Base-by-base conservation (phyloP, 2,888 invertebrate species). In the Machimus atricapillus region DNA sequence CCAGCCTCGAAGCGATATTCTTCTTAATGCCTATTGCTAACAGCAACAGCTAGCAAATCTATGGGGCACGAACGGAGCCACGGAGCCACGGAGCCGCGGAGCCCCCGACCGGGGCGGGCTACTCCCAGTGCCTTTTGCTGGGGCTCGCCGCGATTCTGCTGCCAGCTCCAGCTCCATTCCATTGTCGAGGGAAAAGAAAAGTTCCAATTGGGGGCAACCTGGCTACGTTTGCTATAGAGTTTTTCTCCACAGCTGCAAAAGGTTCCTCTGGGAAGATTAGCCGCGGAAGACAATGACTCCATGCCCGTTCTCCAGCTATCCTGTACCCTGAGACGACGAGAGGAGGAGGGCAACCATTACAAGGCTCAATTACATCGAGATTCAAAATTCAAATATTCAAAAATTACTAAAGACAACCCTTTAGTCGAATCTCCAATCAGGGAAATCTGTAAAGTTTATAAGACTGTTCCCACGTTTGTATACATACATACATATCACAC, bases 161-260 rank as follows among this genome's bases (percentile, higher is more conserved):
- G 76, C 34, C 76, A 37, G n/a, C 76, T 40, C 27, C 34, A 27
- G 52, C 66, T 82, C 82, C 37, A 66, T 82, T 82, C 82, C 82
- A 82, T 82, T 82, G 82, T 82, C 58, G 82, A 82, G 58, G 82
- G 82, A 82, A 82, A 82, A 58, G 82, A 82, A 82, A 82, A 58
- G 82, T 82, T 58, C 40, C 82, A 66, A 82, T 82, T 82, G 82
- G 82, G 82, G 82, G 37, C 82, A 82, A 66, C 19, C 82, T 14
- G 37, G 66, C 37, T 23, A 82, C 37, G 27, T 82, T 40, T 34
- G 43, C 58, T 34, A 3, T 3, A 2, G n/a, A 12, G 56, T 82
- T 82, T 58, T 82, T 82, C 82, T 82, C 31, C 23, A 56, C 52
- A 31, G 81, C 31, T 56, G 46, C 56, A 56, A 9, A 5, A 19